Conservation (phyloP, 2,888 invertebrate species). For the Hydrotaea cyrtoneurina region DNA sequence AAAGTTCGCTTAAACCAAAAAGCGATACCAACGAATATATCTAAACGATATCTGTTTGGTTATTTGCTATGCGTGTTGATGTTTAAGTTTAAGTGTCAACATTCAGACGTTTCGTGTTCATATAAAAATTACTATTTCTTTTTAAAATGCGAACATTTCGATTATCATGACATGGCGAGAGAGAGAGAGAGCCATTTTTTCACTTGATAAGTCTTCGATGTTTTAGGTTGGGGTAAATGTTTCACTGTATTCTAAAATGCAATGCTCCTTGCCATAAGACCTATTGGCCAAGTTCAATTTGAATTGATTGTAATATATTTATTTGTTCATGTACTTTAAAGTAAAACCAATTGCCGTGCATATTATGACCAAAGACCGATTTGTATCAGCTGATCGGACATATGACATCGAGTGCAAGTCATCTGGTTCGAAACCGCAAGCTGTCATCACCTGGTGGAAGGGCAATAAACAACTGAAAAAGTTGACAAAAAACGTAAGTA, state of each 20-base stretch:
- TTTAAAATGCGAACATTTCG: conserved; percentile 13
- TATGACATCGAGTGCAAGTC: conserved; percentile 94
- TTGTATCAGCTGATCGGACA: conserved; percentile 91
- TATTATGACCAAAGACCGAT: conserved; percentile 91
- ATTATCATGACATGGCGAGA: neutral
- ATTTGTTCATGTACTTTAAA: conserved; percentile 79
- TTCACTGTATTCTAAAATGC: too few species aligned
- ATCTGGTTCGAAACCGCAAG: conserved; percentile 92
- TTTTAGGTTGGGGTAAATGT: too few species aligned
- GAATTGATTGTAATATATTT: too few species aligned
- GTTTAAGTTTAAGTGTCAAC: conserved; percentile 37
- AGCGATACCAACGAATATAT: neutral
- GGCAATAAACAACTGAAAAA: conserved; percentile 90
- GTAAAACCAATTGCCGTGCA: conserved; percentile 92
- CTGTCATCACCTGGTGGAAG: conserved; percentile 95
- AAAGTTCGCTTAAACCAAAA: neutral
- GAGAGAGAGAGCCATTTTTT: neutral
- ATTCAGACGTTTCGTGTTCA: conserved; percentile 39
- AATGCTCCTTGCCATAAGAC: too few species aligned
- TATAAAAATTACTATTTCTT: conserved; percentile 36
- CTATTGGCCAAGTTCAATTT: too few species aligned
- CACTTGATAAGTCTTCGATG: too few species aligned
- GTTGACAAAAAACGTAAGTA: conserved; percentile 90
- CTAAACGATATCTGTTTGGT: conserved; percentile 16
- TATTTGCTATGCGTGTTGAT: conserved; percentile 39